Evolutionary conservation across 92 coral and sea anemone species (phyloP).

Genomic region (Epizoanthus fatuus): DNA sequence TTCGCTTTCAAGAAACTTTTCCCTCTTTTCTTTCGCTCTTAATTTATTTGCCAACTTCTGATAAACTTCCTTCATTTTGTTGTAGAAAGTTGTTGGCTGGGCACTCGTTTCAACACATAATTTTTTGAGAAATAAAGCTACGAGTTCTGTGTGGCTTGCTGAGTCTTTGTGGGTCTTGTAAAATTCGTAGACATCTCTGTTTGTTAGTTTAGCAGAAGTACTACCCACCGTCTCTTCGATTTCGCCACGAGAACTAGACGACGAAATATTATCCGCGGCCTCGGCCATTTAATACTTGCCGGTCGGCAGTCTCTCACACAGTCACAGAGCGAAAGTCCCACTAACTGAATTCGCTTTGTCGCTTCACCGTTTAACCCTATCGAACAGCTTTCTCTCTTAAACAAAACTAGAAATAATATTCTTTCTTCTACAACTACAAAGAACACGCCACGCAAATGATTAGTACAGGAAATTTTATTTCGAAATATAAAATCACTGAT

Average conservation of each 20-base stretch:
- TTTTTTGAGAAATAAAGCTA: constrained; percentile 24
- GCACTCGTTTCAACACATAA: constrained; percentile 30
- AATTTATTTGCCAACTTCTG: constrained; percentile 26
- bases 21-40: constrained; percentile 32
- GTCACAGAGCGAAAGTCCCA: background rate
- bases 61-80: constrained; percentile 37
- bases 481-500: constrained; percentile 20
- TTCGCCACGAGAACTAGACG: constrained; percentile 30
- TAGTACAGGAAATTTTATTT: constrained; percentile 17
- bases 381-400: constrained; percentile 19
- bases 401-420: constrained; percentile 39
- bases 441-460: constrained; percentile 20
- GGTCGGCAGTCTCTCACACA: constrained; percentile 14
- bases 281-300: constrained; percentile 16
- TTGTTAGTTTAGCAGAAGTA: constrained; percentile 20
- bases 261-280: constrained; percentile 19
- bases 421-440: constrained; percentile 26
- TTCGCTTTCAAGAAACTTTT: constrained; percentile 32
- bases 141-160: constrained; percentile 36
- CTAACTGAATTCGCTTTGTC: constrained; percentile 37
- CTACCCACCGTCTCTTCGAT: constrained; percentile 18
- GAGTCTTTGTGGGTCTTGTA: constrained; percentile 36
- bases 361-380: constrained; percentile 30
- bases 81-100: constrained; percentile 42
- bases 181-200: constrained; percentile 40